A percentile compares a stretch with the other conserved stretches of the same genome.
Conservation (phyloP, 1,140 invertebrate genomes). For the Hypsibius dujardini region DNA sequence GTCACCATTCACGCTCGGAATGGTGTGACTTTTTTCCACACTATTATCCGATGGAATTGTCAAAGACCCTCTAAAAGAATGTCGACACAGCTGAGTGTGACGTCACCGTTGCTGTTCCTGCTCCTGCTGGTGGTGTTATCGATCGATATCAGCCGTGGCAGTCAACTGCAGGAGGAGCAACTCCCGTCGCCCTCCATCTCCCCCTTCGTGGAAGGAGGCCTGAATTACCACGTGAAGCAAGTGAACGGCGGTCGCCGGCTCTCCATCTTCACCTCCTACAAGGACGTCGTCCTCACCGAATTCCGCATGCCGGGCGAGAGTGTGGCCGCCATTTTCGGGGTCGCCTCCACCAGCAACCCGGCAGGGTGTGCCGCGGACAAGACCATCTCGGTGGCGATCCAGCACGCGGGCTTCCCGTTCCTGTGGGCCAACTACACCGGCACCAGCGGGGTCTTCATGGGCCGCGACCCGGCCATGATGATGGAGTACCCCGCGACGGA, state of each 20-base stretch:
- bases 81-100: no score
- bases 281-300: not conserved
- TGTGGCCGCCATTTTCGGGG: not conserved
- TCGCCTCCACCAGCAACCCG: not conserved
- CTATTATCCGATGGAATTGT: no score
- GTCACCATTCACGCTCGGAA: no score
- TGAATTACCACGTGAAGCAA: not conserved
- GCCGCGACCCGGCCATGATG: not conserved
- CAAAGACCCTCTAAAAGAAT: no score
- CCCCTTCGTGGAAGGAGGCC: not conserved
- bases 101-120: no score
- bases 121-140: no score
- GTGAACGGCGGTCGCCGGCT: not conserved
- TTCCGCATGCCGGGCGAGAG: not conserved
- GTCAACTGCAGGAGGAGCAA: no score
- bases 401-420: constrained; percentile 11
- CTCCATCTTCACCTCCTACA: not conserved
- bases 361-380: not conserved
- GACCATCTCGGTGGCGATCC: not conserved
- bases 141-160: no score
- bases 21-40: no score
- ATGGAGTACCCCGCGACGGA: not conserved
- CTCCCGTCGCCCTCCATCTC: not conserved
- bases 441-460: not conserved
- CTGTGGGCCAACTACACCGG: not conserved